phyloP scores from a whole-genome alignment of 2,888 invertebrate species.

The Dendrolimus pini region DNA sequence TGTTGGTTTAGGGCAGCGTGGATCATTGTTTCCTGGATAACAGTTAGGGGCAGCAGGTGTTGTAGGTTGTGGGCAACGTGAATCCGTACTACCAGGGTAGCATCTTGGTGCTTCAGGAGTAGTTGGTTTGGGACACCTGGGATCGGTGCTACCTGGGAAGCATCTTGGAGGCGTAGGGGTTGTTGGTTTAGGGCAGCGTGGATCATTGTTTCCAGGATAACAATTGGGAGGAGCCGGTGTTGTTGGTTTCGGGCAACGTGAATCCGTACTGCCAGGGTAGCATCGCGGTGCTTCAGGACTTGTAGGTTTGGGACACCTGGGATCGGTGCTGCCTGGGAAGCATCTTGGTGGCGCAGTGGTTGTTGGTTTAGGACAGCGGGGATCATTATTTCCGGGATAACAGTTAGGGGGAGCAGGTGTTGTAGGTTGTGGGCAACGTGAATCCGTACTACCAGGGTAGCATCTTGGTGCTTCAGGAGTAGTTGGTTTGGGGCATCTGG shows the following conservation, averaged over 20 bases:
- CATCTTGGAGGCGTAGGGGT: slow-evolving; percentile 19
- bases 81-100: slow-evolving; percentile 34
- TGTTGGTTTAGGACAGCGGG: slow-evolving; percentile 32
- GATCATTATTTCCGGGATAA: slow-evolving; percentile 26
- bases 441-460: slow-evolving; percentile 21
- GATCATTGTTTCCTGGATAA: slow-evolving; percentile 21
- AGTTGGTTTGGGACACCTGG: slow-evolving; percentile 17
- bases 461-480: slow-evolving; percentile 26
- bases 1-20: slow-evolving; percentile 26
- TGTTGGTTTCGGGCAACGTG: slow-evolving; percentile 16
- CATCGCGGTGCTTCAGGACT: slow-evolving; percentile 20
- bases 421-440: slow-evolving; percentile 27
- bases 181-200: slow-evolving; percentile 17
- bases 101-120: slow-evolving; percentile 27
- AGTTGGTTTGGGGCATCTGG: slow-evolving; percentile 26
- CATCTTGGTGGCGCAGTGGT: slow-evolving; percentile 4
- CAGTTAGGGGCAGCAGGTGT: slow-evolving; percentile 22
- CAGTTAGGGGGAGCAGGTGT: slow-evolving; percentile 22
- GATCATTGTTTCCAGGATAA: slow-evolving; percentile 20
- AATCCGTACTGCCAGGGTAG: slow-evolving; percentile 23
- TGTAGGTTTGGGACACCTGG: too few relatives aligned
- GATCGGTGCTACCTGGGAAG: slow-evolving; percentile 25
- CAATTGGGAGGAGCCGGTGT: slow-evolving; percentile 14
- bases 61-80: slow-evolving; percentile 26
- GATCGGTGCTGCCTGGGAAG: too few relatives aligned